These are phyloP conservation scores for Protonemura montana DNA, from an alignment of 2,888 invertebrate species.

Conservation along the genomic window DNA sequence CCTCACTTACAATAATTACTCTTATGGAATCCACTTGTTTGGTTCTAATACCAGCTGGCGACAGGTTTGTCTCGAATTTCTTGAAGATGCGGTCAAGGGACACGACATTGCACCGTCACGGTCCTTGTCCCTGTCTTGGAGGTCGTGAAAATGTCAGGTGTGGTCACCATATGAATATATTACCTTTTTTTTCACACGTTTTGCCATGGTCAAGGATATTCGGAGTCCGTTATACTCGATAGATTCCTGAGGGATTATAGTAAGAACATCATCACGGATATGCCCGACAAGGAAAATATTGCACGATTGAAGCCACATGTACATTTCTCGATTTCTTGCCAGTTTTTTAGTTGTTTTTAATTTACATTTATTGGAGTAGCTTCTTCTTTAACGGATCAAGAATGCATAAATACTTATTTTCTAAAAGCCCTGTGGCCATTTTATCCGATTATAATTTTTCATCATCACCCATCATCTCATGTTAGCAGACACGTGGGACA, in stretches of 20 bases:
- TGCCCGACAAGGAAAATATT: neutral
- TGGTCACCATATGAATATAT: neutral
- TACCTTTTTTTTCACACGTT: neutral
- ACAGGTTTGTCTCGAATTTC: neutral
- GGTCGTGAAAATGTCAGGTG: neutral
- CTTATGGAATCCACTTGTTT: too few species aligned
- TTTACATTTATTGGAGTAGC: neutral
- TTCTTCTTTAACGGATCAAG: neutral
- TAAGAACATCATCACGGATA: neutral
- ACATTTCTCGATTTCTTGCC: neutral
- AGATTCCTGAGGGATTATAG: neutral
- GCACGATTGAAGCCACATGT: neutral
- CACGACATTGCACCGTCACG: neutral
- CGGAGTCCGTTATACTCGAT: neutral
- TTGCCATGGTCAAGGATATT: neutral
- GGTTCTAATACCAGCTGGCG: too few species aligned
- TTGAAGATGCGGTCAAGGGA: neutral
- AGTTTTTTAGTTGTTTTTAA: neutral
- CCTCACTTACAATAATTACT: too few species aligned
- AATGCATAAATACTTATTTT: neutral
- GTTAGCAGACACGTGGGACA: neutral
- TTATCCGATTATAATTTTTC: neutral
- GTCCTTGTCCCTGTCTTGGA: conserved; percentile 4
- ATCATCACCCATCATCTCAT: neutral
- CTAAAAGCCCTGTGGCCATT: neutral